A percentile compares a stretch with the other conserved stretches of the same genome.
phyloP scores from a whole-genome alignment of 2,888 invertebrate species.

The Apamea crenata region DNA sequence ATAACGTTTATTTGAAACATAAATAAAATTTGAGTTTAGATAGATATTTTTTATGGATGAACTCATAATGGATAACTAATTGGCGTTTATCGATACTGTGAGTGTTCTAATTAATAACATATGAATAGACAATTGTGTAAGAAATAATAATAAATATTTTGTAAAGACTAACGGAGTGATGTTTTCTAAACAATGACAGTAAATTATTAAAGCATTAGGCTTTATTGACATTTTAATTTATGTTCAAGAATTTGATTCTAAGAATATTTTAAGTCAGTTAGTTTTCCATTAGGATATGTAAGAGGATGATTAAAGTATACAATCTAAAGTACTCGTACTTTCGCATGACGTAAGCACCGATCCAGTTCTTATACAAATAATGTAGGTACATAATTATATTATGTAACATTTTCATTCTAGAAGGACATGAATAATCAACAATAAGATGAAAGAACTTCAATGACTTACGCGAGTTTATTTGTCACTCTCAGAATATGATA shows the following conservation, averaged over 20 bases:
- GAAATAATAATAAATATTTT: background rate
- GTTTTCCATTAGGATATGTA: background rate
- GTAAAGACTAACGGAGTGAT: background rate
- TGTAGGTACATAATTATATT: background rate
- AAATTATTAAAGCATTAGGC: background rate
- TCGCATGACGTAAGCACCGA: background rate
- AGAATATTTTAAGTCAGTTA: background rate
- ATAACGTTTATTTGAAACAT: no score
- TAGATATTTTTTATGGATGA: background rate
- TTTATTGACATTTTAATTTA: background rate
- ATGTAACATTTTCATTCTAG: background rate
- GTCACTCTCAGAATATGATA: constrained; percentile 27
- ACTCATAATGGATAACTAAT: no score
- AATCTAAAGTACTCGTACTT: constrained; percentile 13
- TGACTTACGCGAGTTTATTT: constrained; percentile 17
- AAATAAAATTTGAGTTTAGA: no score
- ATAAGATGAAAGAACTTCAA: constrained; percentile 10
- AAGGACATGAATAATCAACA: constrained; percentile 2
- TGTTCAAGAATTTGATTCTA: background rate
- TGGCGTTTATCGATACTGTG: background rate
- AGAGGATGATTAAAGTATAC: background rate
- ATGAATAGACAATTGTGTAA: background rate
- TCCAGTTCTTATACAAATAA: background rate
- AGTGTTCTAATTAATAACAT: constrained; percentile 9
- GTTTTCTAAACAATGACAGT: background rate